Conservation (phyloP, 2,113 vertebrate genomes). For the Beaufortia kweichowensis region DNA sequence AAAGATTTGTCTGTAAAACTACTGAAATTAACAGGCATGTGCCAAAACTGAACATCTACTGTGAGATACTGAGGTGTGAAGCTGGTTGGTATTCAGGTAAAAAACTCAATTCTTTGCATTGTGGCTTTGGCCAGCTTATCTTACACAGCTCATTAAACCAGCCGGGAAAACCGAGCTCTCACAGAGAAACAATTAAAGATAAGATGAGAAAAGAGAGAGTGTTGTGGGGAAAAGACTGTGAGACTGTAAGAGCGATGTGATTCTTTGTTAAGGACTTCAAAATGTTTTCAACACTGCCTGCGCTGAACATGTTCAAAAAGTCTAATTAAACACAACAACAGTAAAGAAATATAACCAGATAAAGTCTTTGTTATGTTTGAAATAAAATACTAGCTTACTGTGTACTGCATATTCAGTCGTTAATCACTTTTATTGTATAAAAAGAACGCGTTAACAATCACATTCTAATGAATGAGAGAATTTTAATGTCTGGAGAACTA, state of each 20-base stretch:
- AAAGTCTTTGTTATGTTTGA: too few species aligned
- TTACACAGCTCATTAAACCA: constrained; percentile 36
- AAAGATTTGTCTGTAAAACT: too few species aligned
- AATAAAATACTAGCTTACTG: too few species aligned
- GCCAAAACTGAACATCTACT: too few species aligned
- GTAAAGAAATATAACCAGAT: background rate
- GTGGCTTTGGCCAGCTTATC: constrained; percentile 6
- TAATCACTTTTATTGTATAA: too few species aligned
- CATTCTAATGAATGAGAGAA: too few species aligned
- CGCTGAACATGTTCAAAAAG: background rate
- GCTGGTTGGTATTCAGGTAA: background rate
- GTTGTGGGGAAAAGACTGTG: background rate
- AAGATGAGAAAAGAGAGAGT: background rate
- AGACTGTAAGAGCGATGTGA: background rate
- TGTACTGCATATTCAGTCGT: too few species aligned
- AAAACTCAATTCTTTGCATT: constrained; percentile 24
- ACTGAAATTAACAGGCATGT: too few species aligned
- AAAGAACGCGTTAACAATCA: too few species aligned
- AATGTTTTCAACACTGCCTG: background rate
- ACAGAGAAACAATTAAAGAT: constrained; percentile 18
- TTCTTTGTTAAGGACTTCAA: constrained; percentile 5
- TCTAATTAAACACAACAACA: background rate
- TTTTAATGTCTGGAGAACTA: too few species aligned
- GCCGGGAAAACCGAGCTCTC: constrained; percentile 20
- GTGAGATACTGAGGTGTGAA: background rate